These are phyloP conservation scores for Callosobruchus maculatus DNA, from an alignment of 2,888 invertebrate species.

Conservation along the genomic window DNA sequence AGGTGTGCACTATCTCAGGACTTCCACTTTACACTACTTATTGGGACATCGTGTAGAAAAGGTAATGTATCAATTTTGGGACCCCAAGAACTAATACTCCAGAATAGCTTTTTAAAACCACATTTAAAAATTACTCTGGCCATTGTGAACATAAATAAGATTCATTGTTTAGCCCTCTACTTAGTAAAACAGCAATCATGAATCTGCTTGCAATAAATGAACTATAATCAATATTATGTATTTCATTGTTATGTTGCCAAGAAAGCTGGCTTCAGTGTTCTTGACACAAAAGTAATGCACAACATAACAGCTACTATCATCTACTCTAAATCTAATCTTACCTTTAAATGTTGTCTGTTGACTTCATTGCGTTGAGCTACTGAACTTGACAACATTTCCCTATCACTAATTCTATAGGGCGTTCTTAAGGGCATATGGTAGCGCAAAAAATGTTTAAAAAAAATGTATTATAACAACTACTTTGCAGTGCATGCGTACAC, in stretches of 20 bases:
- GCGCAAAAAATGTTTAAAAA: background rate
- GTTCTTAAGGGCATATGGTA: background rate
- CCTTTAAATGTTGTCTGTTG: background rate
- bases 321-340: background rate
- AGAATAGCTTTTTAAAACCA: too few species aligned
- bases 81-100: too few species aligned
- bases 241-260: background rate
- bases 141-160: too few species aligned
- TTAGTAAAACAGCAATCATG: background rate
- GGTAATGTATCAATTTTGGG: too few species aligned
- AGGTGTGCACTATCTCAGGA: too few species aligned
- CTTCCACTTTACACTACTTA: too few species aligned
- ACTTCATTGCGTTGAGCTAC: background rate
- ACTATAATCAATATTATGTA: background rate
- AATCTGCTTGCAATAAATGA: background rate
- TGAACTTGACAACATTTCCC: background rate
- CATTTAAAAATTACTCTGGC: too few species aligned
- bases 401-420: background rate
- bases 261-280: background rate
- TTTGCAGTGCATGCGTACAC: background rate
- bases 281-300: background rate
- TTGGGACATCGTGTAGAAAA: too few species aligned
- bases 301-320: background rate
- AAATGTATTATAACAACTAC: background rate
- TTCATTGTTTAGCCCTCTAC: background rate